A percentile compares a stretch with the other conserved stretches of the same genome.
Evolutionary conservation across 2,113 vertebrate species (phyloP).

Genomic region (Mormyrus lacerda): DNA sequence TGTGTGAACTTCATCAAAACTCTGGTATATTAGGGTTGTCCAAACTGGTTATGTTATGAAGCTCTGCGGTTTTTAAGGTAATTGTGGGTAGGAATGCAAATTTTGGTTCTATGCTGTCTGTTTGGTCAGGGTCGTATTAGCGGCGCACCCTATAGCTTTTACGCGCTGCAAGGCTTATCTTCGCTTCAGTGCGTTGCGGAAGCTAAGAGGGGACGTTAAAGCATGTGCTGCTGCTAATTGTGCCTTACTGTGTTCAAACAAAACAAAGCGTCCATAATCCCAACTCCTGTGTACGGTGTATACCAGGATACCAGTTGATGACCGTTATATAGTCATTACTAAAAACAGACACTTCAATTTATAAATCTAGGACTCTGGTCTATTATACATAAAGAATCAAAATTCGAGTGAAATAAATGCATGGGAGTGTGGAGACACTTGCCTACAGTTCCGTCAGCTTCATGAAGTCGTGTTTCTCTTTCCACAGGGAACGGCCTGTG

Average conservation of each 20-base stretch:
- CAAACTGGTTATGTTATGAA: neutral
- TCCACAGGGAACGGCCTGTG: neutral
- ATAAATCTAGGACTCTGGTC: neutral
- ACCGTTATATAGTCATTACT: neutral
- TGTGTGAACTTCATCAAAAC: neutral
- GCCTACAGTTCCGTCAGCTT: neutral
- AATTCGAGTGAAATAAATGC: neutral
- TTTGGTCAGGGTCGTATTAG: neutral
- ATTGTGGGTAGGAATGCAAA: neutral
- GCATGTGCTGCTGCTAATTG: neutral
- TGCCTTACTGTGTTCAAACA: neutral
- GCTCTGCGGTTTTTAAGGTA: neutral
- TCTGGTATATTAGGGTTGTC: neutral
- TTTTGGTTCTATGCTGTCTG: neutral
- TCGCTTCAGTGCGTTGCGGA: neutral
- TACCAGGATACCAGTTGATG: too few species aligned
- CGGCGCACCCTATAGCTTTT: neutral
- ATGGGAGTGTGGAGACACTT: neutral
- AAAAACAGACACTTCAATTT: neutral
- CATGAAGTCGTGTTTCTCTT: neutral
- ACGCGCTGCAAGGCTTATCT: neutral
- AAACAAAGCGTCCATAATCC: too few species aligned
- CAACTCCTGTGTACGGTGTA: too few species aligned
- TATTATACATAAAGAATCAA: neutral
- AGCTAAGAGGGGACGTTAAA: neutral